phyloP scores from a whole-genome alignment of 1,140 invertebrate genomes.

The Probaryconus sp. region DNA sequence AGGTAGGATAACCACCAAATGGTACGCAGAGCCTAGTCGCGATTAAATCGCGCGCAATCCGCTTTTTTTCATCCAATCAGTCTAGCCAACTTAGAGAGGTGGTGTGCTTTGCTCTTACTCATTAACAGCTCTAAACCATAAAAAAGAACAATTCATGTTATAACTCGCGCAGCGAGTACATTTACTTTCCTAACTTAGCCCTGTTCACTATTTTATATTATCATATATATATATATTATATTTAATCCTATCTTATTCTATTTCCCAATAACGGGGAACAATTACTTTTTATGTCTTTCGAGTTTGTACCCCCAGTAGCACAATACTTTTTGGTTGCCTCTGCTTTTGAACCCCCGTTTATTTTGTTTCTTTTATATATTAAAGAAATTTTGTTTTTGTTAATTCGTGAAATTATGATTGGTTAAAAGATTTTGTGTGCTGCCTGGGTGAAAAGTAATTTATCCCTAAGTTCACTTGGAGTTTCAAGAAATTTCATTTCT shows the following conservation, averaged over 20 bases:
- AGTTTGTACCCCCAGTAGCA: background rate
- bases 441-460: constrained; percentile 43
- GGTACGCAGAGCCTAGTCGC: constrained; percentile 44
- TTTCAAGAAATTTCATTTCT: no score
- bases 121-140: constrained; percentile 69
- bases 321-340: no score
- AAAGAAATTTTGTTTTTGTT: background rate
- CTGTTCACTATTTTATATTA: no score
- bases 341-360: background rate
- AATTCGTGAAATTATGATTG: no score
- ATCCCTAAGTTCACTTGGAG: no score
- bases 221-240: no score
- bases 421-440: no score
- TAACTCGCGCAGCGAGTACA: constrained; percentile 30
- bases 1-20: constrained; percentile 65
- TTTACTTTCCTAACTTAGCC: no score
- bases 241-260: no score
- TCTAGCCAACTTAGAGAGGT: constrained; percentile 62
- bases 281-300: constrained; percentile 23
- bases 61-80: constrained; percentile 43
- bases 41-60: constrained; percentile 30
- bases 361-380: background rate
- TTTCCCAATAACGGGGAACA: constrained; percentile 14
- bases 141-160: constrained; percentile 62
- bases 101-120: constrained; percentile 68